Base-by-base conservation (phyloP, 2,113 vertebrate genomes). In the Panthera tigris region DNA sequence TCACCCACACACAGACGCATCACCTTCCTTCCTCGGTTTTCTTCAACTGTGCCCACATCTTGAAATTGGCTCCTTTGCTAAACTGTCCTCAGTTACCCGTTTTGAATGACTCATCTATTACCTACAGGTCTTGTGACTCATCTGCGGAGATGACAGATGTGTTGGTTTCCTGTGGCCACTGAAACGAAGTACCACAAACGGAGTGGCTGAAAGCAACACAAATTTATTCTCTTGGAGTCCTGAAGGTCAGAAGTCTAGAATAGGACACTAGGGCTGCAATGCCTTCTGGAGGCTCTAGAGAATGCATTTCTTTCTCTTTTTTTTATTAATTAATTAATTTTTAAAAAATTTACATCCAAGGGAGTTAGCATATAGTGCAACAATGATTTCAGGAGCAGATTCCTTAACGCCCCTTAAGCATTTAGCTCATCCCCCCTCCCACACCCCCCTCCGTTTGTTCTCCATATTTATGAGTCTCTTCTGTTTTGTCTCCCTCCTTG, bases 1-100 rank as follows among this genome's bases (percentile, higher is more conserved):
- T 16, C 25, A 45, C 48, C 4, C 5, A 50, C 7, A 5, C 5
- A 5, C 57, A 5, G 36, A 7, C 0, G 0, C 13, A 2, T 23
- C 39, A 0, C 19, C 18, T 7, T 9, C 4, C 41, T 50, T 48
- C 9, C n/a, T 3, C 23, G 45, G 7, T 52, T 76, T 55, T 73
- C 83, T 94, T 19, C 25, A 33, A 25, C 29, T 25, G 13, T 45
- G 52, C 73, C 31, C 16, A 7, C 1, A 31, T 45, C 66, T n/a
- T 31, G 19, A 73, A 23, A 27, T 50, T 23, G 31, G 23, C 33
- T 52, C 39, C 45, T 83, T 66, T 8, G 2, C 7, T 27, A 81
- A 88, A 33, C 8, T 15, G 63, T 61, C 84, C 50, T 82, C 39
- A 5, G 0, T 16, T 29, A 1, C 23, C 19, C 25, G 39, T 69